Conservation (phyloP, 2,888 invertebrate species). For the Eupithecia inturbata region DNA sequence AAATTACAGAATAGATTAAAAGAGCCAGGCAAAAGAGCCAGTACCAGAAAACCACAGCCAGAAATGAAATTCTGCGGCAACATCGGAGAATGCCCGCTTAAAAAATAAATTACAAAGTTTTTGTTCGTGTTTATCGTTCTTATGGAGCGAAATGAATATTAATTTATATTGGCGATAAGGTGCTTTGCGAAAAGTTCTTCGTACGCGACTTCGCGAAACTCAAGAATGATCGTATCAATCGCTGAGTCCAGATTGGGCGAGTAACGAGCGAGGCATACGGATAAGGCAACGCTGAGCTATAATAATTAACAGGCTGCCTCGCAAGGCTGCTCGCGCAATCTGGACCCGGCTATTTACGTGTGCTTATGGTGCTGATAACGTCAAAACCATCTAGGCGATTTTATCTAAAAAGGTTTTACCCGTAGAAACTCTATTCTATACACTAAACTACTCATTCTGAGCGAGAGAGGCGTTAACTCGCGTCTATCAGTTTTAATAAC, state of each 20-base stretch:
- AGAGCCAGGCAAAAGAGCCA: conserved; percentile 41
- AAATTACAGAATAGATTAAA: conserved; percentile 49
- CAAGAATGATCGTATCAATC: background rate
- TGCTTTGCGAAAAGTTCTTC: background rate
- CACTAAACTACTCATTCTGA: background rate
- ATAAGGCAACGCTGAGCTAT: background rate
- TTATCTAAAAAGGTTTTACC: background rate
- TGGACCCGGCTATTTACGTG: background rate
- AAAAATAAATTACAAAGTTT: conserved; percentile 44
- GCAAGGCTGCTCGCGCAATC: background rate
- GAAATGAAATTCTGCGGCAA: conserved; percentile 54
- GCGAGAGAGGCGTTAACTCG: background rate
- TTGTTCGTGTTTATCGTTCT: conserved; percentile 38
- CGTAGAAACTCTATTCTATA: background rate
- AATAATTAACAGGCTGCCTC: background rate
- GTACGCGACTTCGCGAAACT: background rate
- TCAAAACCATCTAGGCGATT: background rate
- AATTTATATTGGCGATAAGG: conserved; percentile 35
- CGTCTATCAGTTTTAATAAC: background rate
- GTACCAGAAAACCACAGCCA: conserved; percentile 33
- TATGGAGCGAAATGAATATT: conserved; percentile 35
- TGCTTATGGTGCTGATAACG: background rate
- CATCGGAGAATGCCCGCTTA: conserved; percentile 35
- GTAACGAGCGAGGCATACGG: background rate
- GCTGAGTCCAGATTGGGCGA: background rate